These are phyloP conservation scores for Autographa gamma DNA, from an alignment of 2,888 invertebrate species.

Conservation along the genomic window DNA sequence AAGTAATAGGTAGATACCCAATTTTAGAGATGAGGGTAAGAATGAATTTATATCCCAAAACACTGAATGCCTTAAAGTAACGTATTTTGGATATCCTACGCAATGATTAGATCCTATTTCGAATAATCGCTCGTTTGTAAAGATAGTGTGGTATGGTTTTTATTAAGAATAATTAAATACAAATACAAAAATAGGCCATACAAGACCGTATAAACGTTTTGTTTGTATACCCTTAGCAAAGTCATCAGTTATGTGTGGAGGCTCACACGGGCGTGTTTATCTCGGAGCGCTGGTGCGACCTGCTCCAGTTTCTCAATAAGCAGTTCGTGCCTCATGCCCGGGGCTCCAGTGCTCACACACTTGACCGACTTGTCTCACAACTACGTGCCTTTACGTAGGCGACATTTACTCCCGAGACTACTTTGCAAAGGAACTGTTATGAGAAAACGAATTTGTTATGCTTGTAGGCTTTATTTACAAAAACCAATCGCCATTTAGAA, in stretches of 20 bases:
- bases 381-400: conserved; percentile 16
- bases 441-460: conserved; percentile 7
- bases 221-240: conserved; percentile 18
- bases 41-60: no score
- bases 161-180: no score
- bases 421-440: conserved; percentile 26
- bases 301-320: conserved; percentile 51
- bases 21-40: no score
- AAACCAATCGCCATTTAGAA: background rate
- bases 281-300: conserved; percentile 14
- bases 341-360: conserved; percentile 36
- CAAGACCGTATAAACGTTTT: background rate
- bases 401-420: conserved; percentile 23
- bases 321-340: conserved; percentile 46
- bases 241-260: background rate
- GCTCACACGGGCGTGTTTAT: conserved; percentile 8
- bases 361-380: conserved; percentile 50
- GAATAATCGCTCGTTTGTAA: no score
- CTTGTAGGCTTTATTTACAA: background rate
- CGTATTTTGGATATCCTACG: no score
- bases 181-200: background rate
- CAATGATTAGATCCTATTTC: no score
- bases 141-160: no score
- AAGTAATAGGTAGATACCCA: no score
- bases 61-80: no score